Evolutionary conservation across 2,797 vertebrate species (phyloP), one percentile per base, ranked within the genome.

Genomic region (Myotis findleyi): DNA sequence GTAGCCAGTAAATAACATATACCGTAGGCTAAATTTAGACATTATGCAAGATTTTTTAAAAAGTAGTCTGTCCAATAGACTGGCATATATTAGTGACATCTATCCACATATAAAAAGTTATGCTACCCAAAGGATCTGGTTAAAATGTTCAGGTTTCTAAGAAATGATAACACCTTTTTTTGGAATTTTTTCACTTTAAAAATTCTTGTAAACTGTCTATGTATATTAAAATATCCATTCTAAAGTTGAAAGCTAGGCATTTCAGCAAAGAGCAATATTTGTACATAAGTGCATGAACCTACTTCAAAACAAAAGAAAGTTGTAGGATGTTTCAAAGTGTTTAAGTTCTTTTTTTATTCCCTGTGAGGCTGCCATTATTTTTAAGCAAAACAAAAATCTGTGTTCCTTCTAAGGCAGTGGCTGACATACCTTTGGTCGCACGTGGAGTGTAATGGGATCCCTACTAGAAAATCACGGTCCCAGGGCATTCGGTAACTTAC

Each of bases 331-430:
- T 82, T 95, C 84, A 64, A 44, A 59, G 6, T 13, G 21, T 5
- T 75, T 72, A 91, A 85, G 53, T 1, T 5, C 1, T 77, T 86
- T 94, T 94, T 97, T 27, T 64, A 47, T 25, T 2, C 14, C 16
- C 57, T 79, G 71, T 55, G 66, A n/a, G 27, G 51, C 66, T 79
- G 1, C 64, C 69, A 79, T 89, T 95, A 96, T 95, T 96, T 96
- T 96, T 95, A 97, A 88, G 69, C 88, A 79, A 97, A 97, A 93
- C 69, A 95, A 96, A 87, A 44, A 80, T 1, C 3, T 16, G 27
- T 66, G 62, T 57, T 80, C 57, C 76, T 92, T 97, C 92, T 92
- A 93, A 30, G 72, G 66, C 80, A 86, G 47, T 93, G 83, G 87
- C 89, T 95, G 89, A 7, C 3, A 6, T 6, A 68, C 10, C 5